A percentile compares a stretch with the other conserved stretches of the same genome.
phyloP scores from a whole-genome alignment of 2,113 vertebrate genomes.

The Hydrochoerus hydrochaeris region DNA sequence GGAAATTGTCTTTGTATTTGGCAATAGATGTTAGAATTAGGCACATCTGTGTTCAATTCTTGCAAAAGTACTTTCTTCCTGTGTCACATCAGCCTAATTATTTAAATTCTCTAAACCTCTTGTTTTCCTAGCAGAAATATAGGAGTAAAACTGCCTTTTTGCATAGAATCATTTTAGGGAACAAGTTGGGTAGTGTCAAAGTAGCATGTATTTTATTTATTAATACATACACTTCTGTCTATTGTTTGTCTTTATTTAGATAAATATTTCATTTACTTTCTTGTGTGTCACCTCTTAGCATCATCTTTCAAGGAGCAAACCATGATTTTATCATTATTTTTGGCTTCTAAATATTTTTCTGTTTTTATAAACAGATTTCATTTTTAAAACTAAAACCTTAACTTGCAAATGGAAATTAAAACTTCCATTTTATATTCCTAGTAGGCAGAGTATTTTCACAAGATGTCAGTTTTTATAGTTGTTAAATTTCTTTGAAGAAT shows the following conservation, averaged over 20 bases:
- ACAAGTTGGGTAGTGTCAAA: not conserved
- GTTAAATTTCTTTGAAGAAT: not conserved
- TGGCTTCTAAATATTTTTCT: not conserved
- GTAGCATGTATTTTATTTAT: not conserved
- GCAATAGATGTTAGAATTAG: not conserved
- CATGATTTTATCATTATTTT: not conserved
- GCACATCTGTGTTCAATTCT: not conserved
- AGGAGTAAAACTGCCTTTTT: not conserved
- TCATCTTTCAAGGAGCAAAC: not conserved
- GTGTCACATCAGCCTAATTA: not conserved
- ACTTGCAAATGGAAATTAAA: constrained; percentile 20
- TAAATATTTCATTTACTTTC: constrained; percentile 4
- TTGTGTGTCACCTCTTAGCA: not conserved
- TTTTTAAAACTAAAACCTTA: not conserved
- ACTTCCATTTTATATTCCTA: not conserved
- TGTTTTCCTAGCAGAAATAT: constrained; percentile 25
- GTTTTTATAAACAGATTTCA: not conserved
- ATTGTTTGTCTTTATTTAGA: not conserved
- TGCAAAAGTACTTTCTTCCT: not conserved
- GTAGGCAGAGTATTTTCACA: not conserved
- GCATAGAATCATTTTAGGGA: not conserved
- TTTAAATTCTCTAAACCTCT: constrained; percentile 21
- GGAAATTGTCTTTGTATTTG: not conserved
- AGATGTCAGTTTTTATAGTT: not conserved
- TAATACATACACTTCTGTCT: not conserved